These are phyloP conservation scores for Octodonta nipae DNA, from an alignment of 2,888 invertebrate species.

Conservation along the genomic window DNA sequence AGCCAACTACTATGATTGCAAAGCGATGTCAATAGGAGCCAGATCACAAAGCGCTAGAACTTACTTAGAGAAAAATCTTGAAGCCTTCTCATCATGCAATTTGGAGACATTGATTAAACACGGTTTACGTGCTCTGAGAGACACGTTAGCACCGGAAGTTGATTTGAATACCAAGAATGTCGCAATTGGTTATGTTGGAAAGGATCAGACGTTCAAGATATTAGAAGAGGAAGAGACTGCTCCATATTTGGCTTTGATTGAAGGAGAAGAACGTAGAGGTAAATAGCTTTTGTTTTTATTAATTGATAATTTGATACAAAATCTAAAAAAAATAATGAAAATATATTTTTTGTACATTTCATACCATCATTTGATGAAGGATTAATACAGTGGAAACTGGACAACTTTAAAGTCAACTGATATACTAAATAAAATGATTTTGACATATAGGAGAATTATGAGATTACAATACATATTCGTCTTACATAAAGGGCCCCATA, in stretches of 20 bases:
- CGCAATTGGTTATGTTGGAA: constrained; percentile 79
- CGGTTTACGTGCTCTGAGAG: constrained; percentile 69
- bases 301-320: no score
- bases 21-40: constrained; percentile 97
- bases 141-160: constrained; percentile 88
- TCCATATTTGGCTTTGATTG: constrained; percentile 44
- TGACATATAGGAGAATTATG: no score
- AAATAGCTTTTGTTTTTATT: no score
- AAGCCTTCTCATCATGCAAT: constrained; percentile 53
- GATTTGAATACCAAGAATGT: constrained; percentile 88
- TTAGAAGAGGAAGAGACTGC: constrained; percentile 61
- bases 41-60: constrained; percentile 95
- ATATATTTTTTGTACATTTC: no score
- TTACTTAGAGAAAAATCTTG: constrained; percentile 85
- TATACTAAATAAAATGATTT: no score
- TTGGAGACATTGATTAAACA: constrained; percentile 84
- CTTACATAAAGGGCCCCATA: no score
- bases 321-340: no score
- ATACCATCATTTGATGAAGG: no score
- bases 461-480: no score
- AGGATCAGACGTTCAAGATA: constrained; percentile 65
- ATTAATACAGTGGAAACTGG: no score
- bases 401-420: no score
- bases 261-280: constrained; percentile 33
- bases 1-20: constrained; percentile 93